phyloP scores from a whole-genome alignment of 2,113 vertebrate genomes.

The Oryzias woworae region DNA sequence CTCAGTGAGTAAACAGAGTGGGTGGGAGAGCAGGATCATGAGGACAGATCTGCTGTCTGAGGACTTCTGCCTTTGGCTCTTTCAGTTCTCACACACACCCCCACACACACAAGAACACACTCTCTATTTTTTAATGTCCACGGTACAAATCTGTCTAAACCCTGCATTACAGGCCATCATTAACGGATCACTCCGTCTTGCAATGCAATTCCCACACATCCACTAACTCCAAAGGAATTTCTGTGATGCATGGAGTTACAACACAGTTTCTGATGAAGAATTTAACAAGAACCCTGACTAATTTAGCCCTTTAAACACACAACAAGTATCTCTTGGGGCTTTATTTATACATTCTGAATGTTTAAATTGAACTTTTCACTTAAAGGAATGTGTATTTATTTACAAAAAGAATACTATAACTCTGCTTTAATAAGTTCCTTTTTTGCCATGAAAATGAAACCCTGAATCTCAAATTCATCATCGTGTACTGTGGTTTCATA shows the following conservation, averaged over 20 bases:
- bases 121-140: slow-evolving; percentile 27
- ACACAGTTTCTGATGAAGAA: neutral
- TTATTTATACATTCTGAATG: too few relatives aligned
- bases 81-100: neutral
- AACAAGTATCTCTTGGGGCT: too few relatives aligned
- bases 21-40: slow-evolving; percentile 18
- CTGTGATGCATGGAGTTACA: neutral
- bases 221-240: slow-evolving; percentile 42
- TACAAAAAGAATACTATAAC: too few relatives aligned
- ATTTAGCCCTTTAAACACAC: too few relatives aligned
- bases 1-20: slow-evolving; percentile 44
- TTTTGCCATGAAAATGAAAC: too few relatives aligned
- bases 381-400: too few relatives aligned
- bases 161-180: slow-evolving; percentile 34
- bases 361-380: too few relatives aligned
- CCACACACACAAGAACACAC: neutral
- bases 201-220: slow-evolving; percentile 27
- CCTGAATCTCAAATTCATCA: too few relatives aligned
- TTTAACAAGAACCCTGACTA: too few relatives aligned
- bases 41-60: slow-evolving; percentile 31
- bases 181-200: slow-evolving; percentile 49
- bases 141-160: slow-evolving; percentile 63
- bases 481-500: too few relatives aligned
- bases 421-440: too few relatives aligned
- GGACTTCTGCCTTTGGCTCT: slow-evolving; percentile 24